Evolutionary conservation across 2,113 vertebrate species (phyloP), one percentile per base, ranked within the genome.

Genomic region (Aptenodytes forsteri): DNA sequence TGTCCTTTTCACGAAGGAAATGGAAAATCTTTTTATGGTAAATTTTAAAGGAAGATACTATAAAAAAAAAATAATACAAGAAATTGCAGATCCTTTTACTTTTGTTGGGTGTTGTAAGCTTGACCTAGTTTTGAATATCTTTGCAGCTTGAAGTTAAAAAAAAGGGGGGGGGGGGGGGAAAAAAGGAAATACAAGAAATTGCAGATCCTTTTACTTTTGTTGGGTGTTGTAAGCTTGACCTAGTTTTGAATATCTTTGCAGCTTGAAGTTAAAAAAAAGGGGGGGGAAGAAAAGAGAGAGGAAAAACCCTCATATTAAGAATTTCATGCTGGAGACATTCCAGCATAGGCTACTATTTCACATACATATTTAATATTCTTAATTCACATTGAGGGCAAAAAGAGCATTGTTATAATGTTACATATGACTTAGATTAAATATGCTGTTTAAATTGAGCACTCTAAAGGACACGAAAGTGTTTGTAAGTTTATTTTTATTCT

Each of bases 401-500:
- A 59, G 77, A 91, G 20, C 86, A 77, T 79, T 96, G 84, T 93
- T 95, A 16, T 20, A 76, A 34, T 34, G 40, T 56, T 92, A 34
- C 27, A 42, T 82, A 34, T 42, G 73, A 94, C 64, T 94, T 89
- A 58, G 80, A 92, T 96, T 89, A 83, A 97, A 84, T 54, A 73
- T 38, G 13, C 61, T 66, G 2, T 85, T 93, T 87, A 79, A 96
- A 87, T 56, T 42, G 91, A 83, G 81, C 52, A 29, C 49, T 95
- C 38, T n/a, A 20, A 93, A 85, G 87, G 80, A 30, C 83, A 61
- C 4, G 7, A 30, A 94, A 91, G 70, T 95, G 84, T 95, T 96
- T 91, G 46, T 78, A 86, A 85, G 66, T 96, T 97, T 94, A 71
- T 84, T 96, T 97, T 97, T 94, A 83, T 69, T 93, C 81, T 83